A percentile compares a stretch with the other conserved stretches of the same genome.
Conservation (phyloP, 2,113 vertebrate species). For the Rafetus swinhoei region DNA sequence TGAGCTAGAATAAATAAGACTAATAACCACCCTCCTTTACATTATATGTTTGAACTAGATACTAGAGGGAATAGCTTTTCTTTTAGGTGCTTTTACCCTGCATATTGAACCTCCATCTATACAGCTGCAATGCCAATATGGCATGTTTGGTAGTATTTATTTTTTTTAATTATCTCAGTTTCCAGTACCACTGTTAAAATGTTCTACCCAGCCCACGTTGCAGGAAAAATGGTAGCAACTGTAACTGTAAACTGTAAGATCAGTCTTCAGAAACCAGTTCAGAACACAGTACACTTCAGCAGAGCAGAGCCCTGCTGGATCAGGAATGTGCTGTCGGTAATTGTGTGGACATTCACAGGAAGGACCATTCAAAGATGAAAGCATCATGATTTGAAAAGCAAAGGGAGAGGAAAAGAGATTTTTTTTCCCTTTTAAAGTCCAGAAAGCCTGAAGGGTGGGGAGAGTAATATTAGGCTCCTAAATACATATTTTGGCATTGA, state of each 20-base stretch:
- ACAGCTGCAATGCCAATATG: background rate
- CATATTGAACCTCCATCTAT: background rate
- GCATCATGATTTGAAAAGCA: background rate
- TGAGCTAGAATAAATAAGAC: background rate
- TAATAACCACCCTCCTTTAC: background rate
- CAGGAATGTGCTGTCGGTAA: too few species aligned
- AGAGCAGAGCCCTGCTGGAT: background rate
- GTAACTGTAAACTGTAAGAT: background rate
- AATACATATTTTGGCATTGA: too few species aligned
- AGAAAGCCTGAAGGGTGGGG: too few species aligned
- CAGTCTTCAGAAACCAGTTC: background rate
- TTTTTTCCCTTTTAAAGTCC: background rate
- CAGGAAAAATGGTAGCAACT: background rate
- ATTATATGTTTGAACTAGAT: background rate
- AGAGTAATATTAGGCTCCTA: too few species aligned
- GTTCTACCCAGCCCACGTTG: background rate
- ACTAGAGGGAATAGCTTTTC: accelerated
- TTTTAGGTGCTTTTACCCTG: background rate
- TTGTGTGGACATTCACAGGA: background rate
- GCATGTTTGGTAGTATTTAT: background rate
- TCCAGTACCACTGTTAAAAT: background rate
- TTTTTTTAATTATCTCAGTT: background rate
- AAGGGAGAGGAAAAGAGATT: too few species aligned
- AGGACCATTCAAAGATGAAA: background rate
- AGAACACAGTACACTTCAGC: background rate